Percentiles rank a stretch among this genome's conserved stretches.
These are phyloP conservation scores for Phoxinus phoxinus DNA, from an alignment of 2,113 vertebrate species.

Conservation along the genomic window DNA sequence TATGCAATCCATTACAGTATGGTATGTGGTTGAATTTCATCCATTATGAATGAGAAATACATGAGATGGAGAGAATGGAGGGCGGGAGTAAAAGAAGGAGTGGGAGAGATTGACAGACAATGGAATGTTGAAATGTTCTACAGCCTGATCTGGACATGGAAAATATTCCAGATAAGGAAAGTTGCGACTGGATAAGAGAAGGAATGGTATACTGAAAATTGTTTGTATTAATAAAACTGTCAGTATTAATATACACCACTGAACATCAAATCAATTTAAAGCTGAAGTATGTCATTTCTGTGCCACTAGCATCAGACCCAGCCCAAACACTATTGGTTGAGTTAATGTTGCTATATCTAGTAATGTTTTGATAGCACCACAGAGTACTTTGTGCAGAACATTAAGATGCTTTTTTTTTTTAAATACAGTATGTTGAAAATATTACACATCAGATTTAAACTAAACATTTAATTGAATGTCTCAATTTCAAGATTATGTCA, in stretches of 20 bases:
- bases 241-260: too few species aligned
- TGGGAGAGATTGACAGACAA: background rate
- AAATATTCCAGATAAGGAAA: background rate
- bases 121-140: background rate
- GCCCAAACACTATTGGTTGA: too few species aligned
- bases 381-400: background rate
- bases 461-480: background rate
- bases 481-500: background rate
- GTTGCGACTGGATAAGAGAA: background rate
- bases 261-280: too few species aligned
- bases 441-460: background rate
- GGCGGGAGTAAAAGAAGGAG: background rate
- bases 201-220: background rate
- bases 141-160: background rate
- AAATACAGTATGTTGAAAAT: too few species aligned
- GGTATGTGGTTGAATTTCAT: slow-evolving; percentile 73
- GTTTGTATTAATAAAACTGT: too few species aligned
- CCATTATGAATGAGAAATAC: slow-evolving; percentile 65
- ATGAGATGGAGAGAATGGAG: slow-evolving; percentile 16
- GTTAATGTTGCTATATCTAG: background rate
- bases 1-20: slow-evolving; percentile 72
- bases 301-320: too few species aligned
- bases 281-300: too few species aligned
- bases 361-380: background rate
- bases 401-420: background rate